These are phyloP conservation scores for Staurois parvus DNA, from an alignment of 2,797 vertebrate species.

Conservation along the genomic window DNA sequence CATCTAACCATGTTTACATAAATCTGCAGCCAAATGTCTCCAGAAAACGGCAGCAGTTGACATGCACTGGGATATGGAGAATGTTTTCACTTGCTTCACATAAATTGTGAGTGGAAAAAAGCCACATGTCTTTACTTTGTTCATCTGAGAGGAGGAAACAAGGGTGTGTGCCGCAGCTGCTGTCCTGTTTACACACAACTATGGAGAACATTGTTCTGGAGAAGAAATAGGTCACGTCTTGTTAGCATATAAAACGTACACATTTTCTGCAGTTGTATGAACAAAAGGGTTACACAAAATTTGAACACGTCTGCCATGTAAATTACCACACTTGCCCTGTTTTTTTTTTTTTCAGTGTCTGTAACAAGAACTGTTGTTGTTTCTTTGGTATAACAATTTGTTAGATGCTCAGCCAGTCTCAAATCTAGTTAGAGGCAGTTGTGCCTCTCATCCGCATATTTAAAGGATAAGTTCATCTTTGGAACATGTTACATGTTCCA, in stretches of 20 bases:
- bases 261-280: background rate
- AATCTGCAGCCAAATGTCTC: too few relatives aligned
- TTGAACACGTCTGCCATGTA: too few relatives aligned
- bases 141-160: background rate
- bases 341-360: background rate
- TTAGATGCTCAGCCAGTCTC: too few relatives aligned
- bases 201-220: background rate
- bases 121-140: background rate
- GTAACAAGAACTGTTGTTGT: background rate
- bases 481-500: too few relatives aligned
- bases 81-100: background rate
- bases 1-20: background rate
- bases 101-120: too few relatives aligned
- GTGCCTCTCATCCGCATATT: too few relatives aligned
- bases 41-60: background rate
- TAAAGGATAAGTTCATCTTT: too few relatives aligned
- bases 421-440: too few relatives aligned
- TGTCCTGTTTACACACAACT: background rate
- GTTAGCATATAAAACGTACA: background rate
- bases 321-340: background rate
- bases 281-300: background rate
- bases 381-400: background rate
- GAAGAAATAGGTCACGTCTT: background rate
- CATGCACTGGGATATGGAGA: background rate
- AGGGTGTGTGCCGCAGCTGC: background rate